Evolutionary conservation across 2,113 vertebrate genomes (phyloP).

Genomic region (Grammomys dolichurus): DNA sequence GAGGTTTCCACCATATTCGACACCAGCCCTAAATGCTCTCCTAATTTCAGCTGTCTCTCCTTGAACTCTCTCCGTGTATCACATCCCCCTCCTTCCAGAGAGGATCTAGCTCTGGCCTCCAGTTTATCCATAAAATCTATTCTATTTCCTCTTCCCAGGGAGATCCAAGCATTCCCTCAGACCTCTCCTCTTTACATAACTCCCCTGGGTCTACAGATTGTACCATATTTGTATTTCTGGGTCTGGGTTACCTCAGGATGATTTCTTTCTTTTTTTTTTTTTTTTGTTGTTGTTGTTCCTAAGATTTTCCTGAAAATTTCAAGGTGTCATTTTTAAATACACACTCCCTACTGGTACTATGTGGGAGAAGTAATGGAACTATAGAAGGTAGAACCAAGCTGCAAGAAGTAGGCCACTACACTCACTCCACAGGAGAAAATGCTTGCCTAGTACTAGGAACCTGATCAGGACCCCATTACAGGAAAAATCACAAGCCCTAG

Average conservation of each 20-base stretch:
- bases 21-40: background rate
- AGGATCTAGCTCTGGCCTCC: background rate
- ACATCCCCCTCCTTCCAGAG: background rate
- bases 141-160: background rate
- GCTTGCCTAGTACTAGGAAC: background rate
- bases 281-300: background rate
- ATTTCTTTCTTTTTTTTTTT: background rate
- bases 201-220: background rate
- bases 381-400: background rate
- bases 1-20: background rate
- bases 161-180: background rate
- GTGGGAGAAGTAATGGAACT: background rate
- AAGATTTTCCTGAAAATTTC: background rate
- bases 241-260: background rate
- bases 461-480: background rate
- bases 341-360: background rate
- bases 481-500: background rate
- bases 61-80: background rate
- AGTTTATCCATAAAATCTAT: background rate
- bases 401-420: background rate
- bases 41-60: background rate
- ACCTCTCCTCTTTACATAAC: background rate
- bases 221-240: background rate
- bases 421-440: background rate
- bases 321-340: background rate